Conservation (phyloP, 2,797 vertebrate genomes). For the Limosa lapponica region DNA sequence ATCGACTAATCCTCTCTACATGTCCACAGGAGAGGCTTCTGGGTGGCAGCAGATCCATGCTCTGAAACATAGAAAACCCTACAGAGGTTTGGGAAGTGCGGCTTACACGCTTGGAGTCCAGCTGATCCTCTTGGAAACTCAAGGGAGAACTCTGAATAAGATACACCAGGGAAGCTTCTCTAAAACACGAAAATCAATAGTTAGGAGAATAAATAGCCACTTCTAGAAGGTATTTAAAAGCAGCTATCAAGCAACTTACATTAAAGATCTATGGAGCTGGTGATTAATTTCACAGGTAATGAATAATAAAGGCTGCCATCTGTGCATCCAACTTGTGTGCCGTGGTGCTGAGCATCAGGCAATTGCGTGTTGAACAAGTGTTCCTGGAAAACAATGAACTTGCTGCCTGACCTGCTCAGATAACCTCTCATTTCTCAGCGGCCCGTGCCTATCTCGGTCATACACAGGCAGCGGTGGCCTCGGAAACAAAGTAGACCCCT, state of each 20-base stretch:
- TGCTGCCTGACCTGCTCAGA: background rate
- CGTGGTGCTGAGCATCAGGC: background rate
- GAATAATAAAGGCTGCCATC: background rate
- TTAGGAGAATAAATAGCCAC: background rate
- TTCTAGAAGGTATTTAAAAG: background rate
- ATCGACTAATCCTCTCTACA: fast-evolving
- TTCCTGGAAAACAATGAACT: slow-evolving; percentile 18
- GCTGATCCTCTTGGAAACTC: background rate
- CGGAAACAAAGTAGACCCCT: background rate
- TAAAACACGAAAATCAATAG: fast-evolving
- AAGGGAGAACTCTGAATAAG: background rate
- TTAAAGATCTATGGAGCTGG: background rate
- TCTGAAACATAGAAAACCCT: background rate
- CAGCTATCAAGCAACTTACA: background rate
- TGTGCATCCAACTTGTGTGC: background rate
- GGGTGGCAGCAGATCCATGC: fast-evolving
- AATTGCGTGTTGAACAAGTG: fast-evolving
- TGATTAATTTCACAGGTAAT: background rate
- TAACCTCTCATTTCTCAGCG: background rate
- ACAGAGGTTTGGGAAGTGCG: background rate
- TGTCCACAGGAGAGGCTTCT: background rate
- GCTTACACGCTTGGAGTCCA: fast-evolving
- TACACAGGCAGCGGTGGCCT: background rate
- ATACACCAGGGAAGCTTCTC: background rate
- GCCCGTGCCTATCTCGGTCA: background rate